Evolutionary conservation across 2,888 invertebrate species (phyloP), one percentile per base, ranked within the genome.

Genomic region (Perithous albicinctus): DNA sequence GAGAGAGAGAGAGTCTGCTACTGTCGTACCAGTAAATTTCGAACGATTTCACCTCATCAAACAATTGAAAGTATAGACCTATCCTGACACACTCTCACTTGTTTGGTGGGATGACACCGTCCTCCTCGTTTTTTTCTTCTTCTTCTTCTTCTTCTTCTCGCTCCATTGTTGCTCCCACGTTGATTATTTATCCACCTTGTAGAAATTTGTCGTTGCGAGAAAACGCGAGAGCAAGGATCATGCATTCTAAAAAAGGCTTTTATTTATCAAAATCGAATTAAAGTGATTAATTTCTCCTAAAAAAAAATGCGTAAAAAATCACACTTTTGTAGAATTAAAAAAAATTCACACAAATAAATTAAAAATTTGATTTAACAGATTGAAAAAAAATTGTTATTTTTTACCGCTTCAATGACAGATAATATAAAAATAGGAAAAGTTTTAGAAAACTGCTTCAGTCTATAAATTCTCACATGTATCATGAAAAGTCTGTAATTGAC

Each of bases 41-140:
- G 89, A 90, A 91, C 91, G 92, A 92, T 92, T 92, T 92, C 92
- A 91, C 92, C 92, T 92, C 92, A 93, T 93, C 92, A 93, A 93
- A 93, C 92, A 93, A 93, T 93, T 93, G 92, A 93, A 93, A 93
- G 92, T 93, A 93, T 93, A 92, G 89, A 92, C 90, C 90, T 91
- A 89, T 89, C 90, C 90, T 91, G 89, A 92, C 92, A 93, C 92
- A 92, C 92, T 93, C 92, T 92, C 92, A 92, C 92, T 93, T 93
- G 92, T 93, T 93, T 93, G 92, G 92, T 92, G 92, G 92, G 88
- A 90, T 91, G 92, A 93, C 90, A 90, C 89, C 92, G 92, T 89
- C 91, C 89, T 86, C 86, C 69, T 84, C n/a, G n/a, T n/a, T n/a
- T 70, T 7, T 35, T 26, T 64, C 69, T 72, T 72, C 63, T 75